phyloP scores from a whole-genome alignment of 2,113 vertebrate species.

The Henicopernis longicauda region DNA sequence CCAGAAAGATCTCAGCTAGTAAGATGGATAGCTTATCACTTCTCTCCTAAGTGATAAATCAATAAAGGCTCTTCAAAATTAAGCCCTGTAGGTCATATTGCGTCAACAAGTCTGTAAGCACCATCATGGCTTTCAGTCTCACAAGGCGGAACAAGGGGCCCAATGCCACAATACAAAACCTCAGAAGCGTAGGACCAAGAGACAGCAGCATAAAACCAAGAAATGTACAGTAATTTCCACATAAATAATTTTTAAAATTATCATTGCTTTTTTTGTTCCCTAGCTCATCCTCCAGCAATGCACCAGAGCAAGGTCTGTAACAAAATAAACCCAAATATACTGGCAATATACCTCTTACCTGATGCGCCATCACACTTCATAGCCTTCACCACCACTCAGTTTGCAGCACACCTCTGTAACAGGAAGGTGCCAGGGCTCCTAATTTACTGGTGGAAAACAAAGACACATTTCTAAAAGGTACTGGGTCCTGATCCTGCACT shows the following conservation, averaged over 20 bases:
- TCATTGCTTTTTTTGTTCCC: background rate
- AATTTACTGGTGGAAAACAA: background rate
- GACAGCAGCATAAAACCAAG: background rate
- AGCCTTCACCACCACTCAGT: background rate
- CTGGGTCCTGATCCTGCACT: background rate
- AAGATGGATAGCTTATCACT: background rate
- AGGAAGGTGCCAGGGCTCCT: background rate
- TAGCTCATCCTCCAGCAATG: background rate
- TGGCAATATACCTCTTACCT: background rate
- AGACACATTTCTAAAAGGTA: background rate
- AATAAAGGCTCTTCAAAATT: background rate
- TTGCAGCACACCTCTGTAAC: background rate
- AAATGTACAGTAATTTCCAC: accelerated
- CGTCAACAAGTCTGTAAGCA: background rate
- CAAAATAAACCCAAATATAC: background rate
- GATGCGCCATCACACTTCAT: no score
- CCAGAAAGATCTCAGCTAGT: background rate
- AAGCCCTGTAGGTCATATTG: background rate
- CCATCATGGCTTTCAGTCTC: background rate
- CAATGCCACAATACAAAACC: accelerated
- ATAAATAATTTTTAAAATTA: background rate
- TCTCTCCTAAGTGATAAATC: background rate
- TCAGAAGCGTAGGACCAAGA: accelerated
- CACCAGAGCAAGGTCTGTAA: background rate
- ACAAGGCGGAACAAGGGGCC: accelerated